These are phyloP conservation scores for Eupeodes latifasciatus DNA, from an alignment of 2,888 invertebrate genomes.

Conservation along the genomic window DNA sequence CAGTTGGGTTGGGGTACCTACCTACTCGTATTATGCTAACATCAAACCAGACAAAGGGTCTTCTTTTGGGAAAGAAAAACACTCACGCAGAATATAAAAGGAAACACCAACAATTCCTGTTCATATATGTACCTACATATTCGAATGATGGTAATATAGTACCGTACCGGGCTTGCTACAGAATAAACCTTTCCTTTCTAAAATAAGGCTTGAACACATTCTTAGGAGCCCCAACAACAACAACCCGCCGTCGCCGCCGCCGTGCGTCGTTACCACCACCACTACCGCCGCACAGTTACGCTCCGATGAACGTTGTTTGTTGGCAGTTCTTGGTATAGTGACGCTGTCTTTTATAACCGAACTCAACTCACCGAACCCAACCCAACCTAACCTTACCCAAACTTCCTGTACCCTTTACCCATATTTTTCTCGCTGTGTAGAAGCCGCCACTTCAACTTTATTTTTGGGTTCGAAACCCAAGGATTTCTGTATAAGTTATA, in stretches of 20 bases:
- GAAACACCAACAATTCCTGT: conserved; percentile 27
- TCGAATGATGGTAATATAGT: not conserved
- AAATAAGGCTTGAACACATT: conserved; percentile 60
- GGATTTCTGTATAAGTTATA: conserved; percentile 46
- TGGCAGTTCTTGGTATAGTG: conserved; percentile 56
- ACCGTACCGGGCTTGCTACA: not conserved
- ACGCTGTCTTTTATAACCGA: conserved; percentile 37
- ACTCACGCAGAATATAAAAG: conserved; percentile 36
- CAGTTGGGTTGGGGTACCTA: not conserved
- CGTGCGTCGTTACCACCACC: conserved; percentile 1
- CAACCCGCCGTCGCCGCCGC: conserved; percentile 28
- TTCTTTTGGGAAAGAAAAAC: conserved; percentile 24
- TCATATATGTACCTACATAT: not conserved
- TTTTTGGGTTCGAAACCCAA: conserved; percentile 74
- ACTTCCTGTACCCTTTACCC: not conserved
- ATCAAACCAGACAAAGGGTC: conserved; percentile 12
- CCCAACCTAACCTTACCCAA: not conserved
- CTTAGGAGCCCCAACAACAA: conserved; percentile 24
- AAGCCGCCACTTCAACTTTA: conserved; percentile 63
- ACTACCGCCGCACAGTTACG: conserved; percentile 49
- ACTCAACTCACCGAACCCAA: not conserved
- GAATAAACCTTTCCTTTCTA: conserved; percentile 55
- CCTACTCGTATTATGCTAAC: not conserved
- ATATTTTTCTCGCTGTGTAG: conserved; percentile 2
- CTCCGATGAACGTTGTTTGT: conserved; percentile 65